Conservation (phyloP, 1,140 invertebrate species). For the Drosophila watanabei region DNA sequence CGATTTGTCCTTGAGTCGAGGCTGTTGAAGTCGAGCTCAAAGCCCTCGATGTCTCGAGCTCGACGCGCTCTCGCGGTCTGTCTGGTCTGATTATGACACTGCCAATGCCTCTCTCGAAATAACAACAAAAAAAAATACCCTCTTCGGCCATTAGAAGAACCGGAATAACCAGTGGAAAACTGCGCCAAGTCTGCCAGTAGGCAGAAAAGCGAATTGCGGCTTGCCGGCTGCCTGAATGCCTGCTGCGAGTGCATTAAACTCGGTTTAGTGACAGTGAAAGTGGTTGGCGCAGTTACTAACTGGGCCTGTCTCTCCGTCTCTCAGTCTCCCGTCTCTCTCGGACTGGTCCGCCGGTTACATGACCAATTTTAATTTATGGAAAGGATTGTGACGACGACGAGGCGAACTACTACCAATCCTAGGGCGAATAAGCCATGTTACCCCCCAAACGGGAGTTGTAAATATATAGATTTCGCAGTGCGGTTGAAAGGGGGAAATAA, state of each 20-base stretch:
- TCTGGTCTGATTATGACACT: constrained; percentile 79
- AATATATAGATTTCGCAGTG: neutral
- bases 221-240: constrained; percentile 11
- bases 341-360: constrained; percentile 38
- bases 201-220: constrained; percentile 58
- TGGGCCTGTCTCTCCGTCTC: constrained; percentile 29
- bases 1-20: constrained; percentile 77
- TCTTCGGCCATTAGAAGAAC: constrained; percentile 71
- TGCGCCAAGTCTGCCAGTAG: constrained; percentile 27
- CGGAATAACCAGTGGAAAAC: constrained; percentile 83
- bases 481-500: neutral
- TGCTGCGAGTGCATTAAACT: constrained; percentile 74
- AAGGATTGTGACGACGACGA: constrained; percentile 43
- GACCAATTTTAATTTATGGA: constrained; percentile 56
- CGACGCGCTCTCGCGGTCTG: constrained; percentile 20
- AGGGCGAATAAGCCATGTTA: constrained; percentile 36
- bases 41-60: constrained; percentile 43
- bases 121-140: neutral
- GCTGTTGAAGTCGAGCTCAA: constrained; percentile 70
- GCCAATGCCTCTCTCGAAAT: constrained; percentile 65
- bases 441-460: constrained; percentile 17
- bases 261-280: constrained; percentile 78
- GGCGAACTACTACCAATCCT: constrained; percentile 27
- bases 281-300: constrained; percentile 64
- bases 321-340: neutral